Conservation (phyloP, 1,140 invertebrate species). For the Acyrthosiphon pisum region DNA sequence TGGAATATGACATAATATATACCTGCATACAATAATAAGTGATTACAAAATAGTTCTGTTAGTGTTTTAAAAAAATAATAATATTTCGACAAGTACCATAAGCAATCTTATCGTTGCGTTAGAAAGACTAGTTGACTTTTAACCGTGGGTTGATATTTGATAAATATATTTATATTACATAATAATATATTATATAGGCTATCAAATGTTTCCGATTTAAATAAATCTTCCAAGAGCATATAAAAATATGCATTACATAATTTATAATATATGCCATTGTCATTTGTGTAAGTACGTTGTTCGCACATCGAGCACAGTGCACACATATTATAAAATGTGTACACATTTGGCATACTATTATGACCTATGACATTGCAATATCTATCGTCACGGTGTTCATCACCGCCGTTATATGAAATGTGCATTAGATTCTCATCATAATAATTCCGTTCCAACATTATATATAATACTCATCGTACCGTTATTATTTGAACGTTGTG, state of each 20-base stretch:
- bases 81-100: neutral
- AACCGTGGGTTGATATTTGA: neutral
- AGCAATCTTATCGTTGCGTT: neutral
- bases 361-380: neutral
- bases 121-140: neutral
- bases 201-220: neutral
- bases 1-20: no score
- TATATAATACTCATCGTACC: slow-evolving; percentile 29
- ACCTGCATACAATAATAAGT: no score
- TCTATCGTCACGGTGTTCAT: neutral
- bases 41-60: neutral
- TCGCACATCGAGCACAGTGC: neutral
- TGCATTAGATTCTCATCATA: neutral
- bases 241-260: neutral
- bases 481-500: slow-evolving; percentile 8
- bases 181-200: neutral
- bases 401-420: slow-evolving; percentile 44
- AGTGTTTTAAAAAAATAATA: neutral
- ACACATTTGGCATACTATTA: neutral
- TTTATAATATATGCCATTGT: neutral
- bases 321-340: neutral
- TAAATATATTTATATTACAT: neutral
- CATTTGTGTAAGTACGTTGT: neutral
- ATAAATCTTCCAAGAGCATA: neutral
- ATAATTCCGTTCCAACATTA: slow-evolving; percentile 19